phyloP scores from a whole-genome alignment of 1,140 invertebrate species.

The Cephus cinctus region DNA sequence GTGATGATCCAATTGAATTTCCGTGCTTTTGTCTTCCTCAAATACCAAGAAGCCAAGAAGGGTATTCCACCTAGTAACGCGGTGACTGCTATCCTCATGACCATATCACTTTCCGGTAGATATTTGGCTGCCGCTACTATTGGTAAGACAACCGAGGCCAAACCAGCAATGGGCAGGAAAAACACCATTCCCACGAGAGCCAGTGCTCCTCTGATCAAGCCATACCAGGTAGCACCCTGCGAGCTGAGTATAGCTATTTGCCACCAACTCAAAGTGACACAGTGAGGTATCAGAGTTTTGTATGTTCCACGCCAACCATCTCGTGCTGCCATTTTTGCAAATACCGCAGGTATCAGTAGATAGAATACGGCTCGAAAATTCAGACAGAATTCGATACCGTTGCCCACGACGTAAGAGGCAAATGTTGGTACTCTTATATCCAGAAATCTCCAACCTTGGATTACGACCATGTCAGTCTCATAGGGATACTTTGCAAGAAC shows the following conservation, averaged over 20 bases:
- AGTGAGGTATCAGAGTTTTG: conserved; percentile 76
- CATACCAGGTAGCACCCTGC: conserved; percentile 78
- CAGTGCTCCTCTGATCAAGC: conserved; percentile 72
- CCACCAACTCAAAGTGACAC: conserved; percentile 83
- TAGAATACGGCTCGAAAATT: conserved; percentile 78
- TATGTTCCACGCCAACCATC: conserved; percentile 78
- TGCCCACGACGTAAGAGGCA: conserved; percentile 75
- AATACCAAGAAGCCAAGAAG: conserved; percentile 63
- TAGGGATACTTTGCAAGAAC: conserved; percentile 83
- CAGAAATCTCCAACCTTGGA: conserved; percentile 75
- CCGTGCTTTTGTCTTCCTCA: conserved; percentile 58
- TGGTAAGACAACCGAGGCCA: conserved; percentile 71
- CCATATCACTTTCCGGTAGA: conserved; percentile 64
- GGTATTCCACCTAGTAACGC: conserved; percentile 57
- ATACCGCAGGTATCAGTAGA: conserved; percentile 70
- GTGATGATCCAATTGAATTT: conserved; percentile 65
- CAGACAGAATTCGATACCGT: conserved; percentile 82
- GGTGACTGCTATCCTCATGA: conserved; percentile 61
- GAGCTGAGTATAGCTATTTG: conserved; percentile 78
- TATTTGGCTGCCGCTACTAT: conserved; percentile 71
- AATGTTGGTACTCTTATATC: conserved; percentile 79
- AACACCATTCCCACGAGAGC: conserved; percentile 74
- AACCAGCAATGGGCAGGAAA: conserved; percentile 74
- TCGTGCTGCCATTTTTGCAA: conserved; percentile 70
- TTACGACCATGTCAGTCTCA: conserved; percentile 76